Conservation (phyloP, 2,888 invertebrate species). For the Aspidiotus destructor region DNA sequence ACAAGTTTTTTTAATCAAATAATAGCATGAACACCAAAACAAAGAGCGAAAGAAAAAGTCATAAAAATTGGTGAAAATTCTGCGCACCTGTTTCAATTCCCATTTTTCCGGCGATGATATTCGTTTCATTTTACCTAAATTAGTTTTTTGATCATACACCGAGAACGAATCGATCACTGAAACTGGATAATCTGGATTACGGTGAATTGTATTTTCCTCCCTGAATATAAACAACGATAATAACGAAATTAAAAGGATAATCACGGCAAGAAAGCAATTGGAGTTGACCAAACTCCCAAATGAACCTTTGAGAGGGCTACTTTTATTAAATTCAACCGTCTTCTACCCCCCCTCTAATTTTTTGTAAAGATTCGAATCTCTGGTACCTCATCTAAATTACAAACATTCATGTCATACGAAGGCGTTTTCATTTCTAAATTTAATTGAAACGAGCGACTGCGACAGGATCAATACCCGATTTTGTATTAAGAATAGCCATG, state of each 20-base stretch:
- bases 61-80: neutral
- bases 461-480: no score
- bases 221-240: slow-evolving; percentile 20
- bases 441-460: no score
- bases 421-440: no score
- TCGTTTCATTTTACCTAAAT: slow-evolving; percentile 71
- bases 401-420: no score
- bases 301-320: no score
- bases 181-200: slow-evolving; percentile 88
- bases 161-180: slow-evolving; percentile 47
- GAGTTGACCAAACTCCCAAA: no score
- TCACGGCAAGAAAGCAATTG: neutral
- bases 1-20: neutral
- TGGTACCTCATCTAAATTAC: no score
- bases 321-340: no score
- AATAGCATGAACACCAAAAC: neutral
- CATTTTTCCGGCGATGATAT: slow-evolving; percentile 94
- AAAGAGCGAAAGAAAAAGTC: neutral
- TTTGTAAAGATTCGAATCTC: no score
- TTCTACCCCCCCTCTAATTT: no score
- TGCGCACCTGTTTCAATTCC: slow-evolving; percentile 80
- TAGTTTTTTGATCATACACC: slow-evolving; percentile 65
- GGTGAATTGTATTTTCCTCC: slow-evolving; percentile 48
- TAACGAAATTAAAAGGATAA: neutral
- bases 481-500: no score